Conservation (phyloP, 2,797 vertebrate species). For the Cynodonichthys magdalenae region DNA sequence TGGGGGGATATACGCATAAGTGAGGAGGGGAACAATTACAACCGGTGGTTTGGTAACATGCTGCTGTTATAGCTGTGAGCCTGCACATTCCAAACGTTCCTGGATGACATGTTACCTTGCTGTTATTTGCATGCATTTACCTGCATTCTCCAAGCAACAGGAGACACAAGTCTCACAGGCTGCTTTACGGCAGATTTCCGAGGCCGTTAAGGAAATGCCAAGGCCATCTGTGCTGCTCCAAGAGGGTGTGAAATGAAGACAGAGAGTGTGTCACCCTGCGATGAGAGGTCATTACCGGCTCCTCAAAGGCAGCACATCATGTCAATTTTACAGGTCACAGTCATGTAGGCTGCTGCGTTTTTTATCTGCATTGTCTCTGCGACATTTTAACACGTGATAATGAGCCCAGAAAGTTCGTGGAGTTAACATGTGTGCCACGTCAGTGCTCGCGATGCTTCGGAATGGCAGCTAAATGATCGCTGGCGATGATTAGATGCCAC, state of each 20-base stretch:
- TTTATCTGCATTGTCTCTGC: constrained; percentile 34
- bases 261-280: constrained; percentile 70
- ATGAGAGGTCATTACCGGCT: constrained; percentile 78
- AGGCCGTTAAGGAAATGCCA: constrained; percentile 72
- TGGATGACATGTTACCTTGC: neutral
- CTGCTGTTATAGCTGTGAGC: constrained; percentile 4
- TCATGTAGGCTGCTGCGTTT: constrained; percentile 61
- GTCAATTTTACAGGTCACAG: constrained; percentile 80
- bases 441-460: constrained; percentile 21
- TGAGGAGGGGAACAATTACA: constrained; percentile 6
- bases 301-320: constrained; percentile 78
- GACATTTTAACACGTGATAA: constrained; percentile 66
- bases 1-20: constrained; percentile 12
- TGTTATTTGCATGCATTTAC: constrained; percentile 14
- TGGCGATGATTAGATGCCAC: constrained; percentile 44
- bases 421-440: constrained; percentile 53
- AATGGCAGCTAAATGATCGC: constrained; percentile 40
- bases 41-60: neutral
- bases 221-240: constrained; percentile 72
- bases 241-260: constrained; percentile 80
- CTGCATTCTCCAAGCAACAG: constrained; percentile 29
- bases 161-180: constrained; percentile 33
- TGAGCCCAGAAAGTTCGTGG: constrained; percentile 56
- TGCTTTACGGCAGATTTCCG: constrained; percentile 42
- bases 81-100: neutral